Evolutionary conservation across 2,888 invertebrate species (phyloP).

Genomic region (Nemotelus nigrinus): DNA sequence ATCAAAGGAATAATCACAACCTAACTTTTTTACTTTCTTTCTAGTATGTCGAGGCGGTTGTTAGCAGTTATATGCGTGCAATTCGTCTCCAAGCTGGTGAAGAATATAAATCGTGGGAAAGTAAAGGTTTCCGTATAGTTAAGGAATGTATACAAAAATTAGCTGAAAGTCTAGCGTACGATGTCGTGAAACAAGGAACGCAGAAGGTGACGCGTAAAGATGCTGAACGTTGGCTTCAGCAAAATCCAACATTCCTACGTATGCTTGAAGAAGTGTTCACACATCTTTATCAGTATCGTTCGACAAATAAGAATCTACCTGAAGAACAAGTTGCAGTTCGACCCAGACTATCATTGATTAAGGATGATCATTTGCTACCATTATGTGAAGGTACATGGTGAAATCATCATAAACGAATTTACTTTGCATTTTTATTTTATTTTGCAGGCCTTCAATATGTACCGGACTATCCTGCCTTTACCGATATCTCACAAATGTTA

Average conservation of each 20-base stretch:
- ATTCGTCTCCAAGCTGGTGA: conserved; percentile 69
- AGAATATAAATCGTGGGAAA: conserved; percentile 70
- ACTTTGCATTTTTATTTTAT: background rate
- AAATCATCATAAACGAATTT: background rate
- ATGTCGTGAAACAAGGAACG: conserved; percentile 58
- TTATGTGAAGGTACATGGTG: conserved; percentile 54
- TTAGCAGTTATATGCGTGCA: conserved; percentile 78
- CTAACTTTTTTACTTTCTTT: conserved; percentile 51
- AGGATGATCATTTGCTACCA: conserved; percentile 57
- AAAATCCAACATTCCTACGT: conserved; percentile 67
- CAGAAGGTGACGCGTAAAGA: conserved; percentile 57
- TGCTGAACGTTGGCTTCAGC: conserved; percentile 64
- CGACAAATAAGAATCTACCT: conserved; percentile 49
- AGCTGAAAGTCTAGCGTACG: conserved; percentile 69
- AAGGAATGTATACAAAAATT: conserved; percentile 69
- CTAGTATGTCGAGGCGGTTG: conserved; percentile 80
- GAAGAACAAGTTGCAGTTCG: conserved; percentile 46
- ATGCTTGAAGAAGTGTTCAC: conserved; percentile 69
- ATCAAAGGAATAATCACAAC: too few species aligned
- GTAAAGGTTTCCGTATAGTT: conserved; percentile 69
- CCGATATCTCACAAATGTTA: conserved; percentile 80
- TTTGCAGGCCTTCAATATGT: conserved; percentile 73
- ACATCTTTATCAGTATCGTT: conserved; percentile 66
- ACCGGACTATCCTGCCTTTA: conserved; percentile 79
- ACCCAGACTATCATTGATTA: conserved; percentile 52